phyloP scores from a whole-genome alignment of 2,113 vertebrate genomes.

The Corythaeola cristata region DNA sequence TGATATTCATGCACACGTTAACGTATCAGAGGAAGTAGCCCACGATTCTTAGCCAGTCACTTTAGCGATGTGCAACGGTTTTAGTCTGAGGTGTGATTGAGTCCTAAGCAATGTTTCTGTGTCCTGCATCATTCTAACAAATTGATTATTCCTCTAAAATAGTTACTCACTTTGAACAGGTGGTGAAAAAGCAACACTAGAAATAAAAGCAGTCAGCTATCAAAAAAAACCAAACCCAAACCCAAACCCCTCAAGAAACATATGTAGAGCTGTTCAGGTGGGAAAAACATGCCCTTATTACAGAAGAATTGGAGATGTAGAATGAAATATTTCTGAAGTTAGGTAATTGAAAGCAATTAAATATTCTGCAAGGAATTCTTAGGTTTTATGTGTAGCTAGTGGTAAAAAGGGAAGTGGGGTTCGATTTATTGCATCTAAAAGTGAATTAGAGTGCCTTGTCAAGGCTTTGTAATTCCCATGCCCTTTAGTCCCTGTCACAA shows the following conservation, averaged over 20 bases:
- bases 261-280: not conserved
- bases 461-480: not conserved
- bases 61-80: rapidly evolving
- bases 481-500: not conserved
- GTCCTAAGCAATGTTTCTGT: not conserved
- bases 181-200: not conserved
- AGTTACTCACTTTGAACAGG: not conserved
- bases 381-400: not conserved
- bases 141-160: not conserved
- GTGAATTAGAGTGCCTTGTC: not conserved
- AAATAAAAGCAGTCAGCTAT: not conserved
- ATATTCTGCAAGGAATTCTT: not conserved
- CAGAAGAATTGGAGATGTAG: not conserved
- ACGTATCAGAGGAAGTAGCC: not conserved
- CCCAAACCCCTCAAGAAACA: not conserved
- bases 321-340: not conserved
- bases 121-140: not conserved
- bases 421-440: not conserved
- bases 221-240: not conserved
- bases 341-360: not conserved
- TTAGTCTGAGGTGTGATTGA: not conserved
- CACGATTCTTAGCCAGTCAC: not conserved
- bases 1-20: not conserved
- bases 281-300: not conserved
- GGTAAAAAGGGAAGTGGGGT: not conserved